phyloP scores from a whole-genome alignment of 2,797 vertebrate species.

The Oreochromis mossambicus region DNA sequence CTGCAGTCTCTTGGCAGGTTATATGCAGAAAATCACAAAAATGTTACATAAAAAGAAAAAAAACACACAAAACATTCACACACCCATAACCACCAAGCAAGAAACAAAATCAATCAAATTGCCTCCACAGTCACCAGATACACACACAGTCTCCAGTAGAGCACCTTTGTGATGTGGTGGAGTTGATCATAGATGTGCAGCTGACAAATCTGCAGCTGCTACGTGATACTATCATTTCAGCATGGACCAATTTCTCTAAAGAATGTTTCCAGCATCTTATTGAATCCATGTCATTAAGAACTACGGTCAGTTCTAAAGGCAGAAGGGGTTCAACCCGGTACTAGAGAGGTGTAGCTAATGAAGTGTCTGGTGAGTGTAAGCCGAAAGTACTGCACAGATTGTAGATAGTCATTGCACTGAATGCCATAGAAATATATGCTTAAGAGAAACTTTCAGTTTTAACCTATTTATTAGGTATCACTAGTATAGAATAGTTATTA shows the following conservation, averaged over 20 bases:
- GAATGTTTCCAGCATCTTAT: neutral
- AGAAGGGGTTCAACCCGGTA: neutral
- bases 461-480: neutral
- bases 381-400: neutral
- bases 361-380: neutral
- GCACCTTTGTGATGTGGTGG: neutral
- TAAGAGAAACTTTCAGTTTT: neutral
- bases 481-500: neutral
- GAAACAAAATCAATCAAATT: neutral
- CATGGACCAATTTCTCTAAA: neutral
- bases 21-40: neutral
- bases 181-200: neutral
- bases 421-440: neutral
- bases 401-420: neutral
- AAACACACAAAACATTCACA: neutral
- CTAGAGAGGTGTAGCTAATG: neutral
- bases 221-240: neutral
- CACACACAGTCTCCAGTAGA: neutral
- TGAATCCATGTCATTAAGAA: neutral
- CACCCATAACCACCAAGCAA: neutral
- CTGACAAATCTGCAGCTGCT: neutral
- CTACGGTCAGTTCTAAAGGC: neutral
- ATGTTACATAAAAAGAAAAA: neutral
- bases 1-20: neutral
- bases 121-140: neutral